phyloP scores from a whole-genome alignment of 2,797 vertebrate species.

The Xerus rutilus region DNA sequence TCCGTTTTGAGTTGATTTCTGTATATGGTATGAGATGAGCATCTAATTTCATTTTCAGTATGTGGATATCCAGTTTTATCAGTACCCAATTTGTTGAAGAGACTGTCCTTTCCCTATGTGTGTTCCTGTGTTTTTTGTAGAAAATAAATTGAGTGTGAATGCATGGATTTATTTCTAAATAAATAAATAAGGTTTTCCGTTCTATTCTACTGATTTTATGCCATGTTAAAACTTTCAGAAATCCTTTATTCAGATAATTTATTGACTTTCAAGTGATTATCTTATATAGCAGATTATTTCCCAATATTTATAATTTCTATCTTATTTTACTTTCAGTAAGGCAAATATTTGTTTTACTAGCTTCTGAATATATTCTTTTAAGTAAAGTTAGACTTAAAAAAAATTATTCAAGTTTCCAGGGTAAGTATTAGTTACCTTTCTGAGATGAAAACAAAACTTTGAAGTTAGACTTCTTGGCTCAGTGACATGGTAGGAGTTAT shows the following conservation, averaged over 20 bases:
- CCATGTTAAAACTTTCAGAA: background rate
- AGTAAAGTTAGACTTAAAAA: background rate
- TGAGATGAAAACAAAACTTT: slow-evolving; percentile 3
- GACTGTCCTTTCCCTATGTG: background rate
- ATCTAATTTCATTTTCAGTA: background rate
- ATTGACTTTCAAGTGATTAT: slow-evolving; percentile 11
- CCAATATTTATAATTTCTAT: background rate
- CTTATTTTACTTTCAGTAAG: slow-evolving; percentile 36
- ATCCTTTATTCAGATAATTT: background rate
- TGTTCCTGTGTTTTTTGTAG: background rate
- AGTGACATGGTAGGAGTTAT: background rate
- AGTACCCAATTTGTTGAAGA: background rate
- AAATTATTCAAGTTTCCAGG: background rate
- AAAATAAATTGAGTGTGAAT: background rate
- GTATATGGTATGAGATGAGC: background rate
- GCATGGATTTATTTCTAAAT: background rate
- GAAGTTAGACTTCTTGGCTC: slow-evolving; percentile 37
- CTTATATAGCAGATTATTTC: background rate
- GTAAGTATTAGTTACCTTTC: background rate
- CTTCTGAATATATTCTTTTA: slow-evolving; percentile 6
- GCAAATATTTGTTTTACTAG: background rate
- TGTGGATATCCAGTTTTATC: too few species aligned
- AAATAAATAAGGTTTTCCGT: too few species aligned
- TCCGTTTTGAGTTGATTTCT: too few species aligned
- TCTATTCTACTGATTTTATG: background rate